Conservation (phyloP, 1,140 invertebrate species). For the Vollenhovia emeryi region DNA sequence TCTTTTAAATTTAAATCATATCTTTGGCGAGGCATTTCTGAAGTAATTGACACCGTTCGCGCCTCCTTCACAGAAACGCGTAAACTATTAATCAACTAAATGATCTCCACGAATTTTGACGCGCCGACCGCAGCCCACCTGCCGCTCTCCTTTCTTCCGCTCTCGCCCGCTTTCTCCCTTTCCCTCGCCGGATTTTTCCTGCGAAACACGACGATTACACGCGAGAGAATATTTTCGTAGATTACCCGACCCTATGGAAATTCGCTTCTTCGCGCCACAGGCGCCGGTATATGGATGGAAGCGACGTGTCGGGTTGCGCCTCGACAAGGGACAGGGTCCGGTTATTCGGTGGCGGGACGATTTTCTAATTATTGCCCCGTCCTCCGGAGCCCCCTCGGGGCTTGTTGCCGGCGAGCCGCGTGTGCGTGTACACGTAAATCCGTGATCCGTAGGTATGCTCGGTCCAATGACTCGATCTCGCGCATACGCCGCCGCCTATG, state of each 20-base stretch:
- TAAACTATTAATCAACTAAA: not conserved
- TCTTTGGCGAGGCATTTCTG: not conserved
- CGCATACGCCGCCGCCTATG: constrained; percentile 47
- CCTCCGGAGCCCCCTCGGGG: constrained; percentile 63
- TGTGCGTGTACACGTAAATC: constrained; percentile 64
- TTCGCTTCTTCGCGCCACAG: constrained; percentile 66
- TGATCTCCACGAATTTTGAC: not conserved
- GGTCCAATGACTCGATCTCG: constrained; percentile 61
- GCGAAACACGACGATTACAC: constrained; percentile 59
- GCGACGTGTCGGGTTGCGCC: constrained; percentile 61
- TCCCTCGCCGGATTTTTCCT: constrained; percentile 25
- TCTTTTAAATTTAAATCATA: not conserved
- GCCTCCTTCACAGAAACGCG: not conserved
- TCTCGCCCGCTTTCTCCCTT: not conserved
- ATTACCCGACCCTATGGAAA: constrained; percentile 65
- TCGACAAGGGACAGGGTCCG: constrained; percentile 69
- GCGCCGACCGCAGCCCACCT: not conserved
- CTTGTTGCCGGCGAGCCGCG: constrained; percentile 60
- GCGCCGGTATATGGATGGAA: constrained; percentile 50
- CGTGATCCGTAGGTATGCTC: constrained; percentile 55
- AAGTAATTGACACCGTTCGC: not conserved
- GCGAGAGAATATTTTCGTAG: constrained; percentile 62
- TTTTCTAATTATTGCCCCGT: constrained; percentile 77
- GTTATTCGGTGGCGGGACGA: constrained; percentile 74
- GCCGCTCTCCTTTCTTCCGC: not conserved